These are phyloP conservation scores for Campaea margaritaria DNA, from an alignment of 2,888 invertebrate genomes.

Conservation along the genomic window DNA sequence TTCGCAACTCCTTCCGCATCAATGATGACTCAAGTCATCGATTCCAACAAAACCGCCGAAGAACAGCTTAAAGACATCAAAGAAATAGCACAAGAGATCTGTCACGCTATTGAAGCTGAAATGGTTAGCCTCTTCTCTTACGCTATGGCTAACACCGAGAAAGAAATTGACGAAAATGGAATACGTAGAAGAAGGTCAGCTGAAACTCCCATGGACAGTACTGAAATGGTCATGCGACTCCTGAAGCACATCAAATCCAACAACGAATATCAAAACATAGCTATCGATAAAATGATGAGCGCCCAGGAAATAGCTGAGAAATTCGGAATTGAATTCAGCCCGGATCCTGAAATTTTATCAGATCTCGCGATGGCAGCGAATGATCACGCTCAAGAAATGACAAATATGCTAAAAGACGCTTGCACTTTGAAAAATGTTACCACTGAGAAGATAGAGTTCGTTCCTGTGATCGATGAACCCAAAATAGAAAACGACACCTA, in stretches of 20 bases:
- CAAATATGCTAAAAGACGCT: constrained; percentile 63
- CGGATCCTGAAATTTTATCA: constrained; percentile 72
- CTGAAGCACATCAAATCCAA: constrained; percentile 75
- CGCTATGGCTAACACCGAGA: constrained; percentile 50
- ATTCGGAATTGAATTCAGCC: constrained; percentile 72
- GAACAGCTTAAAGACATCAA: constrained; percentile 75
- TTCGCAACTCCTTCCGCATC: constrained; percentile 63
- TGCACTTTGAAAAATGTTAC: constrained; percentile 57
- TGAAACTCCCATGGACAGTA: constrained; percentile 74
- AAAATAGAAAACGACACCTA: constrained; percentile 48
- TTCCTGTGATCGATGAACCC: constrained; percentile 42
- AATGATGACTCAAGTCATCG: constrained; percentile 67
- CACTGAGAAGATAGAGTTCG: constrained; percentile 46
- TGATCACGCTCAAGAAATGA: constrained; percentile 71
- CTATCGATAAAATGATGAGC: constrained; percentile 80
- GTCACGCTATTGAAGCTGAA: constrained; percentile 66
- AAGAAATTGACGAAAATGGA: constrained; percentile 51
- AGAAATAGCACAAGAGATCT: constrained; percentile 66
- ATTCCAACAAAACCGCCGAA: constrained; percentile 66
- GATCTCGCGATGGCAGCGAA: constrained; percentile 71
- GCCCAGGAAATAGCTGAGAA: constrained; percentile 81
- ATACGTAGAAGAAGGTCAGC: constrained; percentile 65
- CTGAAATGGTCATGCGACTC: constrained; percentile 67
- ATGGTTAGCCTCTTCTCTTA: constrained; percentile 67
- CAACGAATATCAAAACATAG: constrained; percentile 79